phyloP scores from a whole-genome alignment of 2,888 invertebrate species.

The Ischnus inquisitorius region DNA sequence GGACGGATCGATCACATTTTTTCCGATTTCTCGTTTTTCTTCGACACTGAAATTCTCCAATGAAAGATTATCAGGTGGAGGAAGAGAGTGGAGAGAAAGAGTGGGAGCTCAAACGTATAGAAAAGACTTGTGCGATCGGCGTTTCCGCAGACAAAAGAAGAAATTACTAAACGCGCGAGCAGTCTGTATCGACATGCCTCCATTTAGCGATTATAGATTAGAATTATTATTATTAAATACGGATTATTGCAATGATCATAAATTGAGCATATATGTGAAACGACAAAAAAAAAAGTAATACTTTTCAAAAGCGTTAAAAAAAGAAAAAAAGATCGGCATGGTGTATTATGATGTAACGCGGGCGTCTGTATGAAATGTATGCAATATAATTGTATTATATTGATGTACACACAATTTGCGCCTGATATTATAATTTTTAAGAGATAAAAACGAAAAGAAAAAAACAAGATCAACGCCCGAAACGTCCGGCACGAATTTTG shows the following conservation, averaged over 20 bases:
- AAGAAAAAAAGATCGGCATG: conserved; percentile 13
- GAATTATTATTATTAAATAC: conserved; percentile 55
- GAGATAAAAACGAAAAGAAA: conserved; percentile 9
- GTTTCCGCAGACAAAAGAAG: conserved; percentile 32
- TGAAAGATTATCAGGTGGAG: conserved; percentile 6
- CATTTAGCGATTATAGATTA: conserved; percentile 70
- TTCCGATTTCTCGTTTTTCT: conserved; percentile 11
- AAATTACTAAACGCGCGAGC: conserved; percentile 22
- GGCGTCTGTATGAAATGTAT: conserved; percentile 61
- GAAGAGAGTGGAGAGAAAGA: neutral
- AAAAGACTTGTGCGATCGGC: conserved; percentile 33
- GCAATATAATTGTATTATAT: conserved; percentile 68
- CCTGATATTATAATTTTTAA: conserved; percentile 48
- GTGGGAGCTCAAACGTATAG: neutral
- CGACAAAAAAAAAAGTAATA: conserved; percentile 47
- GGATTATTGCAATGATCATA: conserved; percentile 62
- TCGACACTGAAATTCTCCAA: neutral
- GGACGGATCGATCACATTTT: conserved; percentile 34
- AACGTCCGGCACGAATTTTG: conserved; percentile 52
- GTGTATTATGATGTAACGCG: conserved; percentile 59
- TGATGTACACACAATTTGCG: conserved; percentile 52
- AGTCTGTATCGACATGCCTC: conserved; percentile 69
- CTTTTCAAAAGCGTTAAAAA: conserved; percentile 21
- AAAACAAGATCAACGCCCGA: conserved; percentile 22
- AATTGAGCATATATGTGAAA: conserved; percentile 60